phyloP scores from a whole-genome alignment of 2,113 vertebrate genomes.

The Isichthys henryi region DNA sequence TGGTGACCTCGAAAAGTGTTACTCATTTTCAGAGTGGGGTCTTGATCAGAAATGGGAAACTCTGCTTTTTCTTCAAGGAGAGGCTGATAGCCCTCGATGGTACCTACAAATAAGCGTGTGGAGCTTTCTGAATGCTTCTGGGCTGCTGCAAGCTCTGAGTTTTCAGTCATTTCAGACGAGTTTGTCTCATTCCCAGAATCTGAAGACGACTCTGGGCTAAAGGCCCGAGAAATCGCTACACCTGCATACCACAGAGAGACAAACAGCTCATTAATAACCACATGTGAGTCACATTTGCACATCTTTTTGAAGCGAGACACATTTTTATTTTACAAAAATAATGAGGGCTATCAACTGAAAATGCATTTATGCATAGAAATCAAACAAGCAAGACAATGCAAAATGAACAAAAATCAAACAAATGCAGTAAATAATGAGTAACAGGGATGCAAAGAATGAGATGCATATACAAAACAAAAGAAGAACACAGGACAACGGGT shows the following conservation, averaged over 20 bases:
- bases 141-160: conserved; percentile 77
- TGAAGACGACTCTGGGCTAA: conserved; percentile 91
- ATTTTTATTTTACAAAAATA: conserved; percentile 45
- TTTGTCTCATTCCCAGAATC: conserved; percentile 98
- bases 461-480: conserved; percentile 28
- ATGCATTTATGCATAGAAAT: conserved; percentile 38
- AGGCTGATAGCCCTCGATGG: conserved; percentile 82
- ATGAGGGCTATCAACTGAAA: conserved; percentile 28
- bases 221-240: conserved; percentile 82
- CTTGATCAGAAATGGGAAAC: conserved; percentile 68
- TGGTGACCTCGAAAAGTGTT: conserved; percentile 58
- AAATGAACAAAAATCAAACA: conserved; percentile 10
- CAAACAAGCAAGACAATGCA: background rate
- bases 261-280: conserved; percentile 57
- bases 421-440: conserved; percentile 25
- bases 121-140: conserved; percentile 82
- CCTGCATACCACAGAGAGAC: conserved; percentile 72
- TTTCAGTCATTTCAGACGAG: conserved; percentile 97
- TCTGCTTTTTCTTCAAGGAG: conserved; percentile 86
- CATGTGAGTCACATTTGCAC: conserved; percentile 53
- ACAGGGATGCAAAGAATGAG: conserved; percentile 12
- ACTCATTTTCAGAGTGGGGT: conserved; percentile 63
- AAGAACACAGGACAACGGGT: conserved; percentile 21
- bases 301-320: conserved; percentile 42
- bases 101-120: conserved; percentile 79